Conservation (phyloP, 2,888 invertebrate genomes). For the Buathra laborator region DNA sequence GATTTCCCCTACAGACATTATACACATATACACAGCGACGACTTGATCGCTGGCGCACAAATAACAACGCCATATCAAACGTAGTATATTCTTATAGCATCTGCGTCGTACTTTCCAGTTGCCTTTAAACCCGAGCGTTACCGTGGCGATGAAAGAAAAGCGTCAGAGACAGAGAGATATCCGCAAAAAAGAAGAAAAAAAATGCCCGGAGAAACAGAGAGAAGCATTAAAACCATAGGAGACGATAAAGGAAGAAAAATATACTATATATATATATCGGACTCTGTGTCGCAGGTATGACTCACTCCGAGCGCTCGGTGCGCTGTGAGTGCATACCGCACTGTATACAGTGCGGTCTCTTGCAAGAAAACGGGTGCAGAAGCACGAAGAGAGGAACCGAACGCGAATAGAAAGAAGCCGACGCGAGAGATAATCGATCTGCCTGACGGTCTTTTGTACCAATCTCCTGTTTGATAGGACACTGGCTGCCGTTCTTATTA, state of each 20-base stretch:
- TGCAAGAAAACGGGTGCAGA: constrained; percentile 17
- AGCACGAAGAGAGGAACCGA: background rate
- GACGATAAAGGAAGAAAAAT: constrained; percentile 9
- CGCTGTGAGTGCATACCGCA: constrained; percentile 9
- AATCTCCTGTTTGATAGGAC: constrained; percentile 27
- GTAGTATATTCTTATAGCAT: constrained; percentile 3
- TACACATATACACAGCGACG: background rate
- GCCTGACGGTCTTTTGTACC: constrained; percentile 43
- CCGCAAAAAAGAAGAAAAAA: background rate
- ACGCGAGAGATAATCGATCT: constrained; percentile 48
- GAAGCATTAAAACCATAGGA: constrained; percentile 9
- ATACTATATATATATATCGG: constrained; percentile 30
- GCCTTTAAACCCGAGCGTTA: constrained; percentile 21
- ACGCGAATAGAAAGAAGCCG: constrained; percentile 14
- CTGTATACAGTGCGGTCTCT: constrained; percentile 13
- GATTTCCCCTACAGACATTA: constrained; percentile 42
- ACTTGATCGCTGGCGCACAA: constrained; percentile 9
- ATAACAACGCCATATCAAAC: background rate
- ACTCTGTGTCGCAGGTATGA: constrained; percentile 47
- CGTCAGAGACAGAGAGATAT: constrained; percentile 23
- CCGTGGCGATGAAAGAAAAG: constrained; percentile 20
- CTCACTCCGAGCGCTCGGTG: constrained; percentile 46
- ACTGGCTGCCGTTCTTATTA: constrained; percentile 19
- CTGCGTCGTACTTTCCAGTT: constrained; percentile 41
- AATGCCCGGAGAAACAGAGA: constrained; percentile 1